Evolutionary conservation across 1,140 invertebrate species (phyloP).

Genomic region (Tenebrio molitor): DNA sequence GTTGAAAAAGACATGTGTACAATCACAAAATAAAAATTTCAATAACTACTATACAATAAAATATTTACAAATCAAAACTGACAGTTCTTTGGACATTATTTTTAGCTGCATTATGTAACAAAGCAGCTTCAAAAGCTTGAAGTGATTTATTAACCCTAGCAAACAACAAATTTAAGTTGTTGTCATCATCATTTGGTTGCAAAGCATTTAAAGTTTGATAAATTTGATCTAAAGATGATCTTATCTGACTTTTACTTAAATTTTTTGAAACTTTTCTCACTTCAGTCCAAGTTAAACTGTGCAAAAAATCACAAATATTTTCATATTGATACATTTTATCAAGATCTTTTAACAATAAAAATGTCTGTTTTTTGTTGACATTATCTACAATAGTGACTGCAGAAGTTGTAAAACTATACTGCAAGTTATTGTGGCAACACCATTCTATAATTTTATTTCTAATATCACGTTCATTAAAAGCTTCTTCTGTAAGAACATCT

Average conservation of each 20-base stretch:
- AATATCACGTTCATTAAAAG: slow-evolving; percentile 41
- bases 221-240: slow-evolving; percentile 59
- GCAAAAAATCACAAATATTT: slow-evolving; percentile 57
- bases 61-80: slow-evolving; percentile 57
- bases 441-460: slow-evolving; percentile 52
- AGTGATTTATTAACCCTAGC: slow-evolving; percentile 63
- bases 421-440: slow-evolving; percentile 53
- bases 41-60: too few species aligned
- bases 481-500: slow-evolving; percentile 65
- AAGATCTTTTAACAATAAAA: slow-evolving; percentile 49
- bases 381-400: slow-evolving; percentile 55
- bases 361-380: slow-evolving; percentile 51
- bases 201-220: slow-evolving; percentile 59
- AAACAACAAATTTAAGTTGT: slow-evolving; percentile 62
- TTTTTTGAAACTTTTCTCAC: slow-evolving; percentile 50
- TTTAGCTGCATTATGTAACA: slow-evolving; percentile 57
- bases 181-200: slow-evolving; percentile 60
- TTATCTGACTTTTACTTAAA: slow-evolving; percentile 57
- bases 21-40: too few species aligned
- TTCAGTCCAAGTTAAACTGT: slow-evolving; percentile 55
- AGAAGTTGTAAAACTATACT: slow-evolving; percentile 51
- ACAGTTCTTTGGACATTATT: slow-evolving; percentile 55
- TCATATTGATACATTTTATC: slow-evolving; percentile 46
- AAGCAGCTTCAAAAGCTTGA: slow-evolving; percentile 62
- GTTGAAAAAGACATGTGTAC: too few species aligned